Conservation (phyloP, 2,797 vertebrate species). For the Etheostoma perlongum region DNA sequence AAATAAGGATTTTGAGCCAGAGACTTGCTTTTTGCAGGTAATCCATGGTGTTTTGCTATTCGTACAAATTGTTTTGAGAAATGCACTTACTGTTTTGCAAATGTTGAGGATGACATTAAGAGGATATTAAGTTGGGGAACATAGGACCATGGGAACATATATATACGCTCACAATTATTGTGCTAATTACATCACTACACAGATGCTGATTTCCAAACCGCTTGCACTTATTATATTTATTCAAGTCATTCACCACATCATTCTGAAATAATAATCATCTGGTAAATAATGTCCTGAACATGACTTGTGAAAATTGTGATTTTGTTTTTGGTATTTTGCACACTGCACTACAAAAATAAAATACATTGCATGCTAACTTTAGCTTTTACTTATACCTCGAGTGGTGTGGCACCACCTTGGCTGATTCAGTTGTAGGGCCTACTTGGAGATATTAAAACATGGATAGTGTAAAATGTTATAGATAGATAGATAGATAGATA, state of each 20-base stretch:
- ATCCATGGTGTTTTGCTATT: too few relatives aligned
- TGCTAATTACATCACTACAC: not conserved
- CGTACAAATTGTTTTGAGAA: too few relatives aligned
- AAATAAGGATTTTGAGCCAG: too few relatives aligned
- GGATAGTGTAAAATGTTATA: not conserved
- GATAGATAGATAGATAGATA: too few relatives aligned
- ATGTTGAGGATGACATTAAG: too few relatives aligned
- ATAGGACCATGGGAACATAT: too few relatives aligned
- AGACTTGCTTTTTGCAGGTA: too few relatives aligned
- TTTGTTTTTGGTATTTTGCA: not conserved
- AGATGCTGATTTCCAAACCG: not conserved
- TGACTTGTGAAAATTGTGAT: not conserved
- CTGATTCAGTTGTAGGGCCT: not conserved
- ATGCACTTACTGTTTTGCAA: too few relatives aligned
- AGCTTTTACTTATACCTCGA: conserved; percentile 2
- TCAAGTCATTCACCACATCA: not conserved
- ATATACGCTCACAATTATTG: too few relatives aligned
- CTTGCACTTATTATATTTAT: not conserved
- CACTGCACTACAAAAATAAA: not conserved
- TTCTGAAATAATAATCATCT: not conserved
- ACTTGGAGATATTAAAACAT: not conserved
- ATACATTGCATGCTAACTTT: not conserved
- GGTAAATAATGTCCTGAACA: not conserved
- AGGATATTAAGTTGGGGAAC: too few relatives aligned
- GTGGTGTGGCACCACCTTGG: not conserved